Evolutionary conservation across 1,140 invertebrate species (phyloP), one percentile per base, ranked within the genome.

Genomic region (Hestina assimilis): DNA sequence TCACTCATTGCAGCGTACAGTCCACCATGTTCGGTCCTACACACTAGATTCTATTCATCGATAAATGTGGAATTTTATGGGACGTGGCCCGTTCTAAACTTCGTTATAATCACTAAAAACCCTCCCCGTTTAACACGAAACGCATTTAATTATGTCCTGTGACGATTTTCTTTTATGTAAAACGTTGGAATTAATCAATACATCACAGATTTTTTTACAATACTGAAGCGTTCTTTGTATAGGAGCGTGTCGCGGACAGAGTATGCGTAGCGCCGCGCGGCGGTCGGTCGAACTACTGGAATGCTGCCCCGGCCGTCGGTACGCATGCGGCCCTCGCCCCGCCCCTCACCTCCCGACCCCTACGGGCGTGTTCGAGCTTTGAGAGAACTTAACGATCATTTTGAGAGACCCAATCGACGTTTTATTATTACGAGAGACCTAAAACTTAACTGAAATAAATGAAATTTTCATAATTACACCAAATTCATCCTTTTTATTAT

Each of bases 131-230:
- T 33, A 55, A 29, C 47, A 45, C 60, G 50, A 26, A 66, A 60
- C 68, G 50, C 62, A 42, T 55, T 41, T 23, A 55, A 53, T 54
- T 64, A 45, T 55, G 53, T 59, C 53, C 52, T 24, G 52, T 51
- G 48, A 53, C 41, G 63, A 48, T 60, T 69, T 74, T 77, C 74
- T 57, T 67, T 71, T 79, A 72, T 69, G 64, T 64, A 69, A 75
- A 75, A 73, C 72, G 79, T 77, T 75, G 72, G 68, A 86, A 89
- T 87, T 82, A 89, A 89, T 89, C 87, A 87, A 89, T 89, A 89
- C 87, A 87, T 86, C 81, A 87, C 81, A 84, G 80, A 81, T 87
- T 87, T 87, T 64, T 83, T 88, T 87, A 81, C 79, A 88, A 83
- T 85, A 81, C 75, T 81, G 75, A 78, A 72, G 78, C 77, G 83